Conservation (phyloP, 2,888 invertebrate species). For the Volucella zonaria region DNA sequence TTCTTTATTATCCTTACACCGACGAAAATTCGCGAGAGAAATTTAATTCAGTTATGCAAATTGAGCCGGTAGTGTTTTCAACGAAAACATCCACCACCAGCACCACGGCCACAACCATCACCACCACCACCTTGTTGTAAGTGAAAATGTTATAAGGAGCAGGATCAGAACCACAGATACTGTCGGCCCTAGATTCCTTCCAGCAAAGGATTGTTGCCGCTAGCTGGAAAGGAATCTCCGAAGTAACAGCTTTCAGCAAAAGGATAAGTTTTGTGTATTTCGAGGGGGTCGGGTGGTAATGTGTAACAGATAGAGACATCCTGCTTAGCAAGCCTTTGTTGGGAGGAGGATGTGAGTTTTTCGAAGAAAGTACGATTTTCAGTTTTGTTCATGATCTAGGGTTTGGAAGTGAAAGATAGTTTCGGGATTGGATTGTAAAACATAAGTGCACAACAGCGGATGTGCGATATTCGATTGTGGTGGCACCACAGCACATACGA, state of each 20-base stretch:
- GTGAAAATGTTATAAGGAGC: slow-evolving; percentile 42
- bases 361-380: no score
- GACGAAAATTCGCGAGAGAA: slow-evolving; percentile 73
- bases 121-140: no score
- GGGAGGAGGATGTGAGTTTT: slow-evolving; percentile 11
- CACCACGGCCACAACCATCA: neutral
- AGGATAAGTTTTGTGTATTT: slow-evolving; percentile 53
- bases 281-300: neutral
- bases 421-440: slow-evolving; percentile 71
- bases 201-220: slow-evolving; percentile 22
- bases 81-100: slow-evolving; percentile 62
- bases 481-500: neutral
- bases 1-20: slow-evolving; percentile 73
- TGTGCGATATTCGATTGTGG: slow-evolving; percentile 67
- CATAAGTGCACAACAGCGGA: slow-evolving; percentile 72
- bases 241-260: slow-evolving; percentile 52
- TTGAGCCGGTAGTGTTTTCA: slow-evolving; percentile 73
- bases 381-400: slow-evolving; percentile 1
- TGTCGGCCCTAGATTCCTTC: slow-evolving; percentile 38
- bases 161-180: slow-evolving; percentile 55
- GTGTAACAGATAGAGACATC: slow-evolving; percentile 45
- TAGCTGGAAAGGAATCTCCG: neutral
- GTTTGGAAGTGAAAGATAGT: slow-evolving; percentile 62
- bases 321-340: neutral
- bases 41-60: slow-evolving; percentile 74